Percentiles rank a stretch among this genome's conserved stretches.
These are phyloP conservation scores for Sterna hirundo DNA, from an alignment of 2,113 vertebrate species.

Conservation along the genomic window DNA sequence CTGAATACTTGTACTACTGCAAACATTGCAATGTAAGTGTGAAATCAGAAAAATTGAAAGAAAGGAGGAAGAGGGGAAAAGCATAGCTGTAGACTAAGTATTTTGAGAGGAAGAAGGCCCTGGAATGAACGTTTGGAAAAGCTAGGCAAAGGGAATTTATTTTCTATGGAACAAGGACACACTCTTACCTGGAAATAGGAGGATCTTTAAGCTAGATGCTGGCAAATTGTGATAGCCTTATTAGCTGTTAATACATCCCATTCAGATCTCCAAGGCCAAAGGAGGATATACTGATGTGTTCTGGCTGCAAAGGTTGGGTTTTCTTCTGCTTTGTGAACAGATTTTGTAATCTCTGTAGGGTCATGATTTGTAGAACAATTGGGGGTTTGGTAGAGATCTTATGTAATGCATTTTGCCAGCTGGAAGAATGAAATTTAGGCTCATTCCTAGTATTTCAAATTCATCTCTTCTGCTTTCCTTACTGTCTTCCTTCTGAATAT, in stretches of 20 bases:
- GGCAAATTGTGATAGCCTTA: not conserved
- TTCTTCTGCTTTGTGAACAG: not conserved
- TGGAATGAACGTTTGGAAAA: not conserved
- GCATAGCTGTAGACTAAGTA: not conserved
- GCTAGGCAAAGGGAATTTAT: not conserved
- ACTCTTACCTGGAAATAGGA: not conserved
- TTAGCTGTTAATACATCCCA: not conserved
- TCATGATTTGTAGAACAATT: not conserved
- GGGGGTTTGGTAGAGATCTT: not conserved
- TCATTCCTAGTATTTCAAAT: not conserved
- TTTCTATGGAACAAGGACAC: not conserved
- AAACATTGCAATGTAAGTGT: not conserved
- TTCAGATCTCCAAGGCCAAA: not conserved
- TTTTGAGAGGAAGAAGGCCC: not conserved
- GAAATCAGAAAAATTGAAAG: not conserved
- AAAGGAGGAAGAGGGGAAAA: not conserved
- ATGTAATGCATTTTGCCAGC: not conserved
- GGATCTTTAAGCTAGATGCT: not conserved
- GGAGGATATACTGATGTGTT: not conserved
- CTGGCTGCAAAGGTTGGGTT: not conserved
- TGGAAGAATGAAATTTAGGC: not conserved
- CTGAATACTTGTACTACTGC: not conserved
- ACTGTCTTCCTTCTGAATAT: not conserved
- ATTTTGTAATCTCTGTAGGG: not conserved
- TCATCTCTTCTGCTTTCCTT: not conserved